A percentile compares a stretch with the other conserved stretches of the same genome.
Conservation (phyloP, 92 coral and sea anemone species). For the Umimayanthus chanpuru region DNA sequence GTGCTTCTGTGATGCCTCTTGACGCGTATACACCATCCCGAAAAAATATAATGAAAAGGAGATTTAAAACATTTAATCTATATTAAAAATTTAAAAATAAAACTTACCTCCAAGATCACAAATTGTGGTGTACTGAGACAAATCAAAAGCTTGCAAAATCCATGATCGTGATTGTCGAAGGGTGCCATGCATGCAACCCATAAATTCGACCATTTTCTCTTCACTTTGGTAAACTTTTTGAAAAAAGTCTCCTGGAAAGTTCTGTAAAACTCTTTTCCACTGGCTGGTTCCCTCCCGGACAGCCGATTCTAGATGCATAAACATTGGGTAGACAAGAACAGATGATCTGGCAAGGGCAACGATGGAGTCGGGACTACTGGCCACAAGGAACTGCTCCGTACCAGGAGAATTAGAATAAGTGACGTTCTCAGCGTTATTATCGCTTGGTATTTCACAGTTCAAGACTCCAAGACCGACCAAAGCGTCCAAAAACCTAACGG, state of each 20-base stretch:
- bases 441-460: constrained; percentile 14
- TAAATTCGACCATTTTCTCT: constrained; percentile 39
- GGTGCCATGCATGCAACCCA: constrained; percentile 52
- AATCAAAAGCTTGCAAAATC: constrained; percentile 42
- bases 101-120: constrained; percentile 54
- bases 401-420: constrained; percentile 28
- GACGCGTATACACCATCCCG: not conserved
- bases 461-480: constrained; percentile 39
- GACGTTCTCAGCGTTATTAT: constrained; percentile 26
- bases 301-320: constrained; percentile 45
- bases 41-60: not conserved
- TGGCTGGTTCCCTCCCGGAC: constrained; percentile 48
- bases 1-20: not conserved
- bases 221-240: constrained; percentile 38
- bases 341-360: constrained; percentile 25
- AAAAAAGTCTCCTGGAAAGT: constrained; percentile 44
- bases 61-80: not conserved
- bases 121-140: constrained; percentile 27
- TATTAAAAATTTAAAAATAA: not conserved
- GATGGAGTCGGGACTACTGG: constrained; percentile 30
- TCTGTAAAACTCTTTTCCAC: constrained; percentile 37
- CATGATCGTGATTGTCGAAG: constrained; percentile 37
- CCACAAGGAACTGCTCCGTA: constrained; percentile 27
- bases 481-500: constrained; percentile 31
- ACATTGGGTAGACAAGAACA: constrained; percentile 38